Evolutionary conservation across 2,797 vertebrate genomes (phyloP).

Genomic region (Tokudaia tokunoshimensis): DNA sequence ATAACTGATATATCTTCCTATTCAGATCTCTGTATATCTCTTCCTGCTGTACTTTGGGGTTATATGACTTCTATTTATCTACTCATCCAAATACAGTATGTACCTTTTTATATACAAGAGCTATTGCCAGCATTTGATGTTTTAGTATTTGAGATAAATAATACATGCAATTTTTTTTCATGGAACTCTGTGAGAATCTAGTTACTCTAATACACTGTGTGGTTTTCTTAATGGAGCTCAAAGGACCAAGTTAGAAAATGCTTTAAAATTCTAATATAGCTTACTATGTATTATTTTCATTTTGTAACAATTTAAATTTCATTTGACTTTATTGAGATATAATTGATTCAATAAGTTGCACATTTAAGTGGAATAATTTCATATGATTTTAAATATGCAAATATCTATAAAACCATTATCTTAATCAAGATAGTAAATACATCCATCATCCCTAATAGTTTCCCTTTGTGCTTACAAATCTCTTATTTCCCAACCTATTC

Average conservation of each 20-base stretch:
- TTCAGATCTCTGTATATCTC: not conserved
- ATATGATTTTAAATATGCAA: conserved; percentile 30
- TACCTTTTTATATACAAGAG: not conserved
- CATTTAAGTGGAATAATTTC: not conserved
- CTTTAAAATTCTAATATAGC: conserved; percentile 13
- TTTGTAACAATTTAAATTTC: conserved; percentile 19
- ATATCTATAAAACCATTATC: not conserved
- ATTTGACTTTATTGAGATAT: conserved; percentile 34
- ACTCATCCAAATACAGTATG: not conserved
- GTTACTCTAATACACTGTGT: not conserved
- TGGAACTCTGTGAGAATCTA: conserved; percentile 7
- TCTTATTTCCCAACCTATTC: not conserved
- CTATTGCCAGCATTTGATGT: not conserved
- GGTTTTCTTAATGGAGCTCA: not conserved
- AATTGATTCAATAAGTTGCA: conserved; percentile 40
- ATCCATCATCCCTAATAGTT: conserved; percentile 2
- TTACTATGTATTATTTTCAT: not conserved
- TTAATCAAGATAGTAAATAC: conserved; percentile 46
- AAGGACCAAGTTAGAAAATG: not conserved
- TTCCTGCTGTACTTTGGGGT: not conserved
- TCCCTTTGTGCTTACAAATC: not conserved
- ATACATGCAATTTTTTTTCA: not conserved
- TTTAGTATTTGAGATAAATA: conserved; percentile 48
- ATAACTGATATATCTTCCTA: conserved; percentile 9
- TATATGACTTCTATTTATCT: conserved; percentile 50